Evolutionary conservation across 1,140 invertebrate genomes (phyloP).

Genomic region (Aphaenogaster rudis): DNA sequence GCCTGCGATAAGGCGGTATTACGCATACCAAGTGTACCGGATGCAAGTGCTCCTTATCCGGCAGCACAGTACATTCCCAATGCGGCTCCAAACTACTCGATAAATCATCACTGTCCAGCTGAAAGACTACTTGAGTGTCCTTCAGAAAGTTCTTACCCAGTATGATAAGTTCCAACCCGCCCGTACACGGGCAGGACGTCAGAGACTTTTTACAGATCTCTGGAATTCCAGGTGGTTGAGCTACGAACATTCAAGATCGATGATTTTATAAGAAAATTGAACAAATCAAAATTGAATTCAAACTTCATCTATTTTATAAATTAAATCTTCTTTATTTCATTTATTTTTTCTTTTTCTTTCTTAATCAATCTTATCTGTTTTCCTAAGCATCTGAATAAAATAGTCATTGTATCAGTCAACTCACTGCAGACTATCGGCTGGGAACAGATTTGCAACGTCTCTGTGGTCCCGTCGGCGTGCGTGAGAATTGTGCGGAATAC

Average conservation of each 20-base stretch:
- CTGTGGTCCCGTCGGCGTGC: slow-evolving; percentile 91
- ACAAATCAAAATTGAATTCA: not conserved
- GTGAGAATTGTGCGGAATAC: slow-evolving; percentile 95
- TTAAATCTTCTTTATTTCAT: not conserved
- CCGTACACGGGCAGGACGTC: slow-evolving; percentile 92
- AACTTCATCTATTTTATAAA: not conserved
- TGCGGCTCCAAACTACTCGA: slow-evolving; percentile 85
- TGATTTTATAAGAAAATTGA: slow-evolving; percentile 15
- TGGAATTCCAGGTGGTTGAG: slow-evolving; percentile 97
- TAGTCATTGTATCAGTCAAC: slow-evolving; percentile 82
- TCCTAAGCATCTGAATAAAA: not conserved
- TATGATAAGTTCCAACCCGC: slow-evolving; percentile 96
- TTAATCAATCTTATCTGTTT: not conserved
- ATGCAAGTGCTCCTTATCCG: slow-evolving; percentile 94
- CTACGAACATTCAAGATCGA: slow-evolving; percentile 87
- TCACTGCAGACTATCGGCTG: slow-evolving; percentile 98
- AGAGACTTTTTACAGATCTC: slow-evolving; percentile 98
- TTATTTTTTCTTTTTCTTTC: not conserved
- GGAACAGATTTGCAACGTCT: slow-evolving; percentile 97
- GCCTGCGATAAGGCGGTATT: slow-evolving; percentile 92
- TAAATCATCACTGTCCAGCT: slow-evolving; percentile 88
- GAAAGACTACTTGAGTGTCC: slow-evolving; percentile 96
- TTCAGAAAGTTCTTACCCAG: slow-evolving; percentile 99
- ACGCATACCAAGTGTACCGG: slow-evolving; percentile 97
- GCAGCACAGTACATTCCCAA: slow-evolving; percentile 93